Evolutionary conservation across 2,888 invertebrate genomes (phyloP).

Genomic region (Clistopyga incitator): DNA sequence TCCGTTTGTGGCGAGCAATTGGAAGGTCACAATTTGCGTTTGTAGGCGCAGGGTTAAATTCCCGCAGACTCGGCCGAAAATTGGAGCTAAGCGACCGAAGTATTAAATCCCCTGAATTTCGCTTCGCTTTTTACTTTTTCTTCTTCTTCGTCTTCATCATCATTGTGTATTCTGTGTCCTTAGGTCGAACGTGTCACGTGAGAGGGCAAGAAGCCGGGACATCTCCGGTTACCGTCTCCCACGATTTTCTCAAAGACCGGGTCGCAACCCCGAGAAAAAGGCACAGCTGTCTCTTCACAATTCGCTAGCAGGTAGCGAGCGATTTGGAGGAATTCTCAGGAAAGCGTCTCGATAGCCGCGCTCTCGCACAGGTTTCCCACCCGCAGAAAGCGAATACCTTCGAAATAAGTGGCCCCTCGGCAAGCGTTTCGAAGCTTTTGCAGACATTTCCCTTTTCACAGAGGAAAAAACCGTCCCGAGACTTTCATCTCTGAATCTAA

Average conservation of each 20-base stretch:
- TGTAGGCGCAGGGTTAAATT: conserved; percentile 47
- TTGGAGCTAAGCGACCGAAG: too few relatives aligned
- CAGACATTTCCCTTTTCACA: background rate
- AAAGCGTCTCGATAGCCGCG: background rate
- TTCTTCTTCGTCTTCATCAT: background rate
- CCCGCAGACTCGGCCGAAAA: background rate
- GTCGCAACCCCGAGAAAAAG: conserved; percentile 41
- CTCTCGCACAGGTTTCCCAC: background rate
- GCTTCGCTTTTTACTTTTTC: background rate
- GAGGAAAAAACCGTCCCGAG: background rate
- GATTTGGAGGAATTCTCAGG: background rate
- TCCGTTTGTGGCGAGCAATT: conserved; percentile 38
- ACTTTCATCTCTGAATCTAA: background rate
- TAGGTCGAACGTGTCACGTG: background rate
- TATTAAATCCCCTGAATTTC: background rate
- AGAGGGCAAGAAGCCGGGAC: conserved; percentile 26
- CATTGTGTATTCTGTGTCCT: background rate
- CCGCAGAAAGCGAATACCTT: background rate
- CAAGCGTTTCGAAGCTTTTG: background rate
- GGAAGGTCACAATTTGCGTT: conserved; percentile 60
- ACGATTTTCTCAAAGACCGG: conserved; percentile 4
- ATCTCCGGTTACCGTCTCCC: conserved; percentile 26
- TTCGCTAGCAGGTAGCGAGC: conserved; percentile 55
- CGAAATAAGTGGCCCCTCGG: background rate
- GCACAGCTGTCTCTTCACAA: conserved; percentile 56